Base-by-base conservation (phyloP, 1,140 invertebrate species). In the Atta cephalotes region DNA sequence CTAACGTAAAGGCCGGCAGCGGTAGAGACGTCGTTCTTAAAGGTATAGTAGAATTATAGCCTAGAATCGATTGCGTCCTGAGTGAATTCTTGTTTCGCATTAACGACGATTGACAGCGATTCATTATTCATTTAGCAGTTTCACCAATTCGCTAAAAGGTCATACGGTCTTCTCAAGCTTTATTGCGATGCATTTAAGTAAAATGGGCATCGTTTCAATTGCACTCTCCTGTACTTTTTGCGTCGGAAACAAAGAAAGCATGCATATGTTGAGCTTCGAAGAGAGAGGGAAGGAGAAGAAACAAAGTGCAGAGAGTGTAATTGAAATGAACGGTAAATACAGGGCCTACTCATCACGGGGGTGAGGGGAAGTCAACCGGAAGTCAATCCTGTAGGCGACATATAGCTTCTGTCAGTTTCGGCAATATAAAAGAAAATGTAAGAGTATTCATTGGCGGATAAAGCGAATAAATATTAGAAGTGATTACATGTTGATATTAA, bases 41-140 rank as follows among this genome's bases (percentile, higher is more conserved):
- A 77, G 74, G 74, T 77, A 77, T 9, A 45, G n/a, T 60, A 35
- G 31, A 74, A 45, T 25, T 39, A 16, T 62, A 77, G 56, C 35
- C 2, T n/a, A 25, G 16, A 6, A 6, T 25, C 56, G 14, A 12
- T 18, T 16, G 21, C 7, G 10, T 10, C 9, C 16, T 5, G 2
- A 9, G 3, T 0, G n/a, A 28, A 25, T 62, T 62, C 16, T 14
- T 3, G 3, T 39, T 62, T 5, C 21, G 21, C 21, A 9, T 62
- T 18, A 1, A 60, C 16, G 16, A 62, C 2, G 10, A 25, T 25
- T 0, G 4, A 45, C 56, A 77, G 35, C 74, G n/a, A 5, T 3
- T 25, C 1, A 12, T 39, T 9, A 18, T 45, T 62, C 35, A 28
- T 45, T 25, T 1, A 45, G 21, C 12, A 16, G 6, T 10, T 65